phyloP scores from a whole-genome alignment of 2,797 vertebrate species.

The Pipistrellus kuhlii region DNA sequence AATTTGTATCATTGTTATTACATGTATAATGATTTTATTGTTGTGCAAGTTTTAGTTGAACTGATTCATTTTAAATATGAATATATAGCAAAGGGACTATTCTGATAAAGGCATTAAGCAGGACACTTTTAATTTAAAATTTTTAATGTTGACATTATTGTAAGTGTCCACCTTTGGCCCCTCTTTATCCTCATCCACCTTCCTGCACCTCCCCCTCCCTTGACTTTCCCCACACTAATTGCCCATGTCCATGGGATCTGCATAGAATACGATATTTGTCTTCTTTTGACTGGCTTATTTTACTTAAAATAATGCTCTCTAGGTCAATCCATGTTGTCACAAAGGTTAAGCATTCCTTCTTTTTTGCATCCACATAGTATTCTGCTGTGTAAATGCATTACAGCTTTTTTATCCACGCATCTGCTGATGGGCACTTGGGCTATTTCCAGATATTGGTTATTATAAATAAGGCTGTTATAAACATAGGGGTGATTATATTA shows the following conservation, averaged over 20 bases:
- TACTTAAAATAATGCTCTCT: neutral
- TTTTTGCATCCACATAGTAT: neutral
- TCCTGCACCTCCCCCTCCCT: neutral
- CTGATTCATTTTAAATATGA: conserved; percentile 42
- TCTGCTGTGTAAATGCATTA: neutral
- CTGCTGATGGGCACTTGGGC: neutral
- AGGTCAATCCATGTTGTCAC: neutral
- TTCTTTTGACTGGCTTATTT: neutral
- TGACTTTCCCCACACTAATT: neutral
- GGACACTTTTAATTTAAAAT: neutral
- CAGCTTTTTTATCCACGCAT: neutral
- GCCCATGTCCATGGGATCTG: neutral
- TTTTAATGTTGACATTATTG: neutral
- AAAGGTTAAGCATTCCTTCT: neutral
- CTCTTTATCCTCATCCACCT: neutral
- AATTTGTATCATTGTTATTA: conserved; percentile 4
- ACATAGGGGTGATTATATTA: neutral
- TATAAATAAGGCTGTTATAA: neutral
- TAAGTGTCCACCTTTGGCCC: neutral
- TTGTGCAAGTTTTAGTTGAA: neutral
- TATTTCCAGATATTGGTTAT: neutral
- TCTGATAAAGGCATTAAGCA: neutral
- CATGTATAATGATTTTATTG: neutral
- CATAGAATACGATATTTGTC: neutral
- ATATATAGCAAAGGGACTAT: conserved; percentile 29